Evolutionary conservation across 1,140 invertebrate genomes (phyloP), one percentile per base, ranked within the genome.

Genomic region (Drosophila grimshawi): DNA sequence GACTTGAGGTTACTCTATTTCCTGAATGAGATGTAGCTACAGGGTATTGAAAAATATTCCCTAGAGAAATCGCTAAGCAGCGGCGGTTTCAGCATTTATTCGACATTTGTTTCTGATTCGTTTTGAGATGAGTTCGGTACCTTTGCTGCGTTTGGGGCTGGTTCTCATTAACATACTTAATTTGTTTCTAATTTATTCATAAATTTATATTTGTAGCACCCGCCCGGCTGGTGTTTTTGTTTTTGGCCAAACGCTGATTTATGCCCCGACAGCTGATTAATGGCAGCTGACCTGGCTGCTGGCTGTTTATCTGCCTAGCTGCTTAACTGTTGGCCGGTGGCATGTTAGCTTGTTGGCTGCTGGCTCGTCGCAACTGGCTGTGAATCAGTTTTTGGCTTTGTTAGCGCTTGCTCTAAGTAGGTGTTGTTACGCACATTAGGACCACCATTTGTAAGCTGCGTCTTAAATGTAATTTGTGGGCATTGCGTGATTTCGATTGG

Each of bases 131-230:
- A 37, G 27, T 49, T 70, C 32, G 53, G 48, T 33, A 48, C n/a
- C 30, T 39, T 29, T 48, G 51, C 52, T 60, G 41, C 43, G 45
- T 43, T 52, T 51, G 41, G 11, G 63, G 39, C 60, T 57, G 48
- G n/a, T 60, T 64, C 83, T 89, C 68, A 89, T 89, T 89, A 90
- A 76, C 85, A 89, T 89, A 89, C 76, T 89, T 89, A 89, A 89
- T 89, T 89, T 81, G 85, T 89, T 81, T 89, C 80, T 90, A 89
- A 89, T 85, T 81, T 89, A 89, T 89, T 89, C 81, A 89, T 89
- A 89, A 89, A 89, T 89, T 85, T 88, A 83, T 88, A 89, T 88
- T 89, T 88, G 83, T 88, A 81, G 80, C 85, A 88, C 72, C 82
- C 85, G 74, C 60, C 57, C 68, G 56, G 55, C 45, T 30, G 48